A percentile compares a stretch with the other conserved stretches of the same genome.
Conservation (phyloP, 2,888 invertebrate genomes). For the Steromphala cineraria region DNA sequence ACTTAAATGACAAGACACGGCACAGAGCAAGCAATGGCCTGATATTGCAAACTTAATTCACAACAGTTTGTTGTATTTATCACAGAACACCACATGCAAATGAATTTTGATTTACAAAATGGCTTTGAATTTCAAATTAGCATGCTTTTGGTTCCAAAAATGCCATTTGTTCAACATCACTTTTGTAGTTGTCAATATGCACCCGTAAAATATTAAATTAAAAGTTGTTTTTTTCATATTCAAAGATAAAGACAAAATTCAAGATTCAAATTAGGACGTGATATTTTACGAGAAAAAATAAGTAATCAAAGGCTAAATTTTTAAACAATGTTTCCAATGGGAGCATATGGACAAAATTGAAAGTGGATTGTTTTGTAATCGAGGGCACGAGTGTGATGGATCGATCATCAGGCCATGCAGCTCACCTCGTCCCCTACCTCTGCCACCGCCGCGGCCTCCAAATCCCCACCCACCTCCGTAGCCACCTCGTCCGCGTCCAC, state of each 20-base stretch:
- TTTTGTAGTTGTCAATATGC: too few relatives aligned
- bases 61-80: neutral
- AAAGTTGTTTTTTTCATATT: too few relatives aligned
- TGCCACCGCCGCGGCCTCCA: conserved; percentile 59
- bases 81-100: conserved; percentile 12
- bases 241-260: too few relatives aligned
- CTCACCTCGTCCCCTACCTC: conserved; percentile 37
- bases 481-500: conserved; percentile 64
- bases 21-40: conserved; percentile 16
- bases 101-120: neutral
- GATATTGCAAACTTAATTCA: neutral
- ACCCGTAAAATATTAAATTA: too few relatives aligned
- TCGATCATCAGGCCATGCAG: conserved; percentile 9
- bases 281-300: too few relatives aligned
- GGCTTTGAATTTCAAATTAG: neutral
- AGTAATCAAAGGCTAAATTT: too few relatives aligned
- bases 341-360: neutral
- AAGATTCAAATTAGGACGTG: too few relatives aligned
- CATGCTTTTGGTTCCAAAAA: neutral
- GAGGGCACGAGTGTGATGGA: neutral
- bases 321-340: too few relatives aligned
- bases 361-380: neutral
- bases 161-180: neutral
- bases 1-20: conserved; percentile 5
- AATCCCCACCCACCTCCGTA: conserved; percentile 54